These are phyloP conservation scores for Monochamus saltuarius DNA, from an alignment of 1,140 invertebrate species.

Conservation along the genomic window DNA sequence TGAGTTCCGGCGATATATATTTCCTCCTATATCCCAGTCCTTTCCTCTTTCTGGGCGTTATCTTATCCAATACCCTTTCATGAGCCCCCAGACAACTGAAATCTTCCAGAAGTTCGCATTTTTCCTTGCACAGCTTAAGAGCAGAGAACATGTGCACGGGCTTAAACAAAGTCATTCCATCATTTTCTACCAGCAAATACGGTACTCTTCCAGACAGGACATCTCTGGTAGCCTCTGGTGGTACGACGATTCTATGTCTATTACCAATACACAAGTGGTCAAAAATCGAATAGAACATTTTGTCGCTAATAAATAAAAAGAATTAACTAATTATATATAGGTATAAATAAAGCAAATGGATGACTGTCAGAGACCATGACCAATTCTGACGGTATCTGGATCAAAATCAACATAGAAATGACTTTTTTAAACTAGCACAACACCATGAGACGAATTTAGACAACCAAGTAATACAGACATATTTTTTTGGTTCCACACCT, in stretches of 20 bases:
- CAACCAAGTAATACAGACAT: too few species aligned
- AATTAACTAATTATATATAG: too few species aligned
- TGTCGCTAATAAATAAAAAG: too few species aligned
- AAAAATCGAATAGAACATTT: background rate
- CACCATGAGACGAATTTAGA: too few species aligned
- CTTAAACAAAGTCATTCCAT: constrained; percentile 71
- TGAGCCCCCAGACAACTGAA: constrained; percentile 46
- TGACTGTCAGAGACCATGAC: too few species aligned
- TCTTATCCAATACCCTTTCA: constrained; percentile 33
- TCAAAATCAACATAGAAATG: too few species aligned
- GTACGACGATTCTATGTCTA: constrained; percentile 59
- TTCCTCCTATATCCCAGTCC: constrained; percentile 36
- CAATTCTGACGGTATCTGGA: too few species aligned
- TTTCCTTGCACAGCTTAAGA: constrained; percentile 61
- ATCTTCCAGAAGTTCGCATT: constrained; percentile 59
- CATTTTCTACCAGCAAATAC: constrained; percentile 70
- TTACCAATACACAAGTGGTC: constrained; percentile 36
- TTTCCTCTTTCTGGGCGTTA: constrained; percentile 21
- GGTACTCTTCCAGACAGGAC: constrained; percentile 73
- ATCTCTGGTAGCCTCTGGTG: constrained; percentile 70
- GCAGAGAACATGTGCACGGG: constrained; percentile 72
- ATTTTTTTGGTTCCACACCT: background rate
- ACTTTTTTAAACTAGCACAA: too few species aligned
- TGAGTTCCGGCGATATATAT: constrained; percentile 37
- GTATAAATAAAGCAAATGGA: too few species aligned